Base-by-base conservation (phyloP, 2,888 invertebrate genomes). In the Eupithecia exiguata region DNA sequence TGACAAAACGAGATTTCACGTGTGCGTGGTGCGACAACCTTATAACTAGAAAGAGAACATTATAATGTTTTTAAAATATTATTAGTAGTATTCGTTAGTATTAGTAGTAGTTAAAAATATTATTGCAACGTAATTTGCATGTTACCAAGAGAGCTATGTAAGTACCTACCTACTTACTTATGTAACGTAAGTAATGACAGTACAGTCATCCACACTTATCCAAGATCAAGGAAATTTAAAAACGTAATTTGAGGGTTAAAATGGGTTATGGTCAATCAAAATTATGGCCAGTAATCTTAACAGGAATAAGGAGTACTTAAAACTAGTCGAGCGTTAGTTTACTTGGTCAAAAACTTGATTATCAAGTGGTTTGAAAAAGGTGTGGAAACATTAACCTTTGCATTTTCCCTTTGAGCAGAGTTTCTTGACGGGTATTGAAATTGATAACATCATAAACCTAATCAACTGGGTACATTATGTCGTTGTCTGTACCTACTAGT, bases 91-190 rank as follows among this genome's bases (percentile, higher is more conserved):
- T n/a, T n/a, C n/a, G n/a, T n/a, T n/a, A n/a, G n/a, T n/a, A n/a
- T n/a, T n/a, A n/a, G n/a, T n/a, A n/a, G n/a, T n/a, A n/a, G 61
- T 70, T 63, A 74, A 73, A 77, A 77, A 73, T 71, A 69, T 73
- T 73, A 73, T 77, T 71, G 65, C 69, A 68, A 58, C 49, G 63
- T 58, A 73, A 73, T 77, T 73, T 77, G 71, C 74, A 74, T 77
- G 68, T 71, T 76, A 40, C 58, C 46, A 62, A 53, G 75, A 16
- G 12, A 61, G 21, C 58, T 25, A 58, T 25, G 38, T 35, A n/a
- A 35, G 4, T 35, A 35, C 38, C 38, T 46, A 49, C 49, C 49
- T 21, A 49, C 35, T 4, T 65, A 36, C 63, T 63, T 35, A 36
- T 36, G 36, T 36, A 63, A 63, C 10, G 36, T 53, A 53, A 25